phyloP scores from a whole-genome alignment of 2,888 invertebrate species.

The Ophraella communa region DNA sequence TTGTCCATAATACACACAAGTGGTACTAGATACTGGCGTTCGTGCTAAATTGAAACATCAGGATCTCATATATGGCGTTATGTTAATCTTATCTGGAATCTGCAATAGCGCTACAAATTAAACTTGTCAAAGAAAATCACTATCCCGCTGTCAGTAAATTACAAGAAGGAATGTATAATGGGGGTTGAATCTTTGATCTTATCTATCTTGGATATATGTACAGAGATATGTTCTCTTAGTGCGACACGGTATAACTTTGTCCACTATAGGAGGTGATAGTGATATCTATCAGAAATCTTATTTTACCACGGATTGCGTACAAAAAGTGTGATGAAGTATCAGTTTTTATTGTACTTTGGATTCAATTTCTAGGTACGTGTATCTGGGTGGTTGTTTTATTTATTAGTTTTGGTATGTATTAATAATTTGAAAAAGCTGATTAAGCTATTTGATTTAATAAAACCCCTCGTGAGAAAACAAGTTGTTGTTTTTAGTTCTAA shows the following conservation, averaged over 20 bases:
- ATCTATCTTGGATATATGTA: slow-evolving; percentile 17
- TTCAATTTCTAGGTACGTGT: not conserved
- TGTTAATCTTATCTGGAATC: slow-evolving; percentile 20
- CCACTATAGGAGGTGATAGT: slow-evolving; percentile 23
- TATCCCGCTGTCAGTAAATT: slow-evolving; percentile 23
- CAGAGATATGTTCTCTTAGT: slow-evolving; percentile 20
- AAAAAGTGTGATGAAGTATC: not conserved
- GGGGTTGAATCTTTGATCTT: slow-evolving; percentile 25
- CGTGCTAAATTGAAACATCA: slow-evolving; percentile 18
- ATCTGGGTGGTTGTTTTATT: not conserved
- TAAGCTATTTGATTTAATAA: no score
- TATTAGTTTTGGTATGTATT: not conserved
- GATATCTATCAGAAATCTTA: slow-evolving; percentile 14
- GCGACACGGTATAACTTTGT: slow-evolving; percentile 21
- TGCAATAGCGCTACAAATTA: slow-evolving; percentile 10
- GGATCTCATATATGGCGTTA: not conserved
- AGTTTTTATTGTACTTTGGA: not conserved
- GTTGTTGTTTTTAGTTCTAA: no score
- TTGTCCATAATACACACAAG: not conserved
- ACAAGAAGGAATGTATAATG: slow-evolving; percentile 18
- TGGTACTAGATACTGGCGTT: not conserved
- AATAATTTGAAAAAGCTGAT: no score
- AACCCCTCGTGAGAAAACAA: no score
- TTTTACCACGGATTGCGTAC: not conserved
- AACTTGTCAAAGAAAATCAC: slow-evolving; percentile 23